These are phyloP conservation scores for Seira sanloemensis DNA, from an alignment of 2,888 invertebrate species.

Conservation along the genomic window DNA sequence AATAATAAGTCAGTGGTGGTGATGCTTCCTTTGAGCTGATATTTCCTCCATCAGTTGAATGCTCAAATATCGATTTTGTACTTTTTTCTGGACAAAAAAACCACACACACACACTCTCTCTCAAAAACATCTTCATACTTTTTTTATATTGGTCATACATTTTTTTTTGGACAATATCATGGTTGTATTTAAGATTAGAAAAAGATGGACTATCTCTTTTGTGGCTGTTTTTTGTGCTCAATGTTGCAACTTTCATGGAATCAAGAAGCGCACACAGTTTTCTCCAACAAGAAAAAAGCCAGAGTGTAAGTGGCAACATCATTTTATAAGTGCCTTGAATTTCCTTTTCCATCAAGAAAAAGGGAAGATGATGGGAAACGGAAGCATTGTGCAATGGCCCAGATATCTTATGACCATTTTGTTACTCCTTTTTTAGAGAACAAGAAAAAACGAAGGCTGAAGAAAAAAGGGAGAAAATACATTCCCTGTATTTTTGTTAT, in stretches of 20 bases:
- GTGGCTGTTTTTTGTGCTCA: slow-evolving; percentile 20
- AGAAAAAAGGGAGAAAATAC: not conserved
- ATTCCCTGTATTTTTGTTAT: not conserved
- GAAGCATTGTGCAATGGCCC: slow-evolving; percentile 41
- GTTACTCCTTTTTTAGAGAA: not conserved
- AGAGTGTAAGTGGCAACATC: slow-evolving; percentile 26
- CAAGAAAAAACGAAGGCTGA: not conserved
- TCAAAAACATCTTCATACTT: not conserved
- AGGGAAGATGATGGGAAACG: slow-evolving; percentile 40
- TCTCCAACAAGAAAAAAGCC: not conserved
- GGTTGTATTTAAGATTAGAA: not conserved
- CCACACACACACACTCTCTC: too few species aligned
- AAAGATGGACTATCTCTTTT: not conserved
- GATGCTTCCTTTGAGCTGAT: too few species aligned
- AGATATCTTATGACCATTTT: slow-evolving; percentile 15
- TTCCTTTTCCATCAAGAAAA: slow-evolving; percentile 35
- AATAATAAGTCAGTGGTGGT: too few species aligned
- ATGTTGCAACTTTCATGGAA: slow-evolving; percentile 30
- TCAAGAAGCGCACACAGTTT: slow-evolving; percentile 5
- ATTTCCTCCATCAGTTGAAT: not conserved
- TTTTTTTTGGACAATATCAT: not conserved
- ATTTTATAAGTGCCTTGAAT: slow-evolving; percentile 28
- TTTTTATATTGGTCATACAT: not conserved
- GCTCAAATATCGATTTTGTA: not conserved
- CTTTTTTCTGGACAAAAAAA: not conserved